A percentile compares a stretch with the other conserved stretches of the same genome.
Evolutionary conservation across 1,140 invertebrate genomes (phyloP).

Genomic region (Radopholus similis): DNA sequence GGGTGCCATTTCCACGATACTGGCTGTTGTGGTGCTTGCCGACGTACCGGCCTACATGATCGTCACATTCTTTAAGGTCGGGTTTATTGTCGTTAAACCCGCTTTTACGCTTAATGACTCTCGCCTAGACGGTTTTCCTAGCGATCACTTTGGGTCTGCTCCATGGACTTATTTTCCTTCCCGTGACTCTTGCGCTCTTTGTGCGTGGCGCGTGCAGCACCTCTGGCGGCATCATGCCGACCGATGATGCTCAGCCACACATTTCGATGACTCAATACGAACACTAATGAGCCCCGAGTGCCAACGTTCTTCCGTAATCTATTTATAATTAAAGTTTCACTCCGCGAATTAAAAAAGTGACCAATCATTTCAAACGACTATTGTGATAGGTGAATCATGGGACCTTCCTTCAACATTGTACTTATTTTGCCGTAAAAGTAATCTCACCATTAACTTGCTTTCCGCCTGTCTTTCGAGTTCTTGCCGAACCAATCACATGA

Average conservation of each 20-base stretch:
- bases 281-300: background rate
- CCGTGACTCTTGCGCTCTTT: slow-evolving; percentile 78
- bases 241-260: no score
- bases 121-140: slow-evolving; percentile 89
- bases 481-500: no score
- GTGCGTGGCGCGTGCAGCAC: slow-evolving; percentile 60
- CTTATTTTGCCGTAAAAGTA: no score
- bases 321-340: background rate
- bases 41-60: slow-evolving; percentile 92
- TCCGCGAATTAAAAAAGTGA: background rate
- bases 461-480: no score
- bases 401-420: no score
- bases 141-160: slow-evolving; percentile 81
- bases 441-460: no score
- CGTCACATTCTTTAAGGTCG: slow-evolving; percentile 96
- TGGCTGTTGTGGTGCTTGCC: slow-evolving; percentile 80
- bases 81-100: slow-evolving; percentile 76
- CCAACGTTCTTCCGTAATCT: background rate
- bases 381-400: background rate
- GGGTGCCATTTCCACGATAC: slow-evolving; percentile 83
- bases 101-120: slow-evolving; percentile 62
- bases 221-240: no score
- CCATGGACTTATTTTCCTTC: slow-evolving; percentile 87
- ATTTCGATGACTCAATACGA: background rate
- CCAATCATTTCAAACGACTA: background rate